These are phyloP conservation scores for Cerastis leucographa DNA, from an alignment of 2,888 invertebrate species.

Conservation along the genomic window DNA sequence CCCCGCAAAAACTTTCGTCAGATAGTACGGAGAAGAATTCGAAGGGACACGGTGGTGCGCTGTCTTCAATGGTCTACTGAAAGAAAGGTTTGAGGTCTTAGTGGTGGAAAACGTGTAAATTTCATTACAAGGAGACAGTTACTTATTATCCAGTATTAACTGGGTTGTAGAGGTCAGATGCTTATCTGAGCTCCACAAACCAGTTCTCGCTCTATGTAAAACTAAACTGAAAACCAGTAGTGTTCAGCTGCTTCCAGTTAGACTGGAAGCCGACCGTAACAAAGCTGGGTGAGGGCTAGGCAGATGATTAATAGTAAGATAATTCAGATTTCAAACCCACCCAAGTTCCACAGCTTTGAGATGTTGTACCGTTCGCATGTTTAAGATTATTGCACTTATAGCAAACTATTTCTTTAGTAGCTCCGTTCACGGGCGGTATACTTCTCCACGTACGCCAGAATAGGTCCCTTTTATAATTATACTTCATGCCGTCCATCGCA, in stretches of 20 bases:
- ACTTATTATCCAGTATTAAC: neutral
- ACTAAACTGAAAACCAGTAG: neutral
- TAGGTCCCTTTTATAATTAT: constrained; percentile 77
- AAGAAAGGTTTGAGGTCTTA: constrained; percentile 18
- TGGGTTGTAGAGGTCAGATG: neutral
- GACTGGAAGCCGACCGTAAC: neutral
- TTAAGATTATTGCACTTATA: constrained; percentile 76
- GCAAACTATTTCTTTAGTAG: constrained; percentile 66
- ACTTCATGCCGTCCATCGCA: constrained; percentile 76
- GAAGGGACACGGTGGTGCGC: constrained; percentile 76
- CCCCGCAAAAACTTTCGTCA: constrained; percentile 70
- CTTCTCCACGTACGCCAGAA: constrained; percentile 83
- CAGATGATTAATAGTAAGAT: neutral
- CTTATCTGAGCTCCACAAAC: neutral
- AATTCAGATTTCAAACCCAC: constrained; percentile 66
- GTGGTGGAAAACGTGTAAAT: neutral
- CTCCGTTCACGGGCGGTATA: constrained; percentile 62
- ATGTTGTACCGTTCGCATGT: constrained; percentile 65
- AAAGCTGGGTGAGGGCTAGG: neutral
- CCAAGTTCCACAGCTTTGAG: constrained; percentile 76
- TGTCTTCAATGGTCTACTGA: constrained; percentile 79
- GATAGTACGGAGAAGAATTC: constrained; percentile 76
- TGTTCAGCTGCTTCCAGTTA: neutral
- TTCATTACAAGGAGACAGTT: neutral
- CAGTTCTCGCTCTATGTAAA: neutral